Evolutionary conservation across 2,888 invertebrate species (phyloP).

Genomic region (Eurytoma adleriae): DNA sequence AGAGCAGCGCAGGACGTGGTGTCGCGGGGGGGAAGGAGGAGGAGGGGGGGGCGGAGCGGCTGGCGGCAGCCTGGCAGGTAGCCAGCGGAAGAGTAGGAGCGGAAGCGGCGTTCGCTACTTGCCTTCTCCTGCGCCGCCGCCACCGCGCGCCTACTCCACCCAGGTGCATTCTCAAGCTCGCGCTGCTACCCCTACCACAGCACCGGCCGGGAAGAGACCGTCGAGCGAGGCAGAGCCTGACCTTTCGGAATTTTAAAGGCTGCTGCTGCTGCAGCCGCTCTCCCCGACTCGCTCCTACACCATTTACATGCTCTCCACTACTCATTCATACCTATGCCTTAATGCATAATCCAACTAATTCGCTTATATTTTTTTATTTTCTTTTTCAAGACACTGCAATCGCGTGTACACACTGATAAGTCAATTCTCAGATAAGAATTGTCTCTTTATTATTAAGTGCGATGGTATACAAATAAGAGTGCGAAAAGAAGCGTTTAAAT

Average conservation of each 20-base stretch:
- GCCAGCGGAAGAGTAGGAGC: constrained; percentile 49
- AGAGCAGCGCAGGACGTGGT: neutral
- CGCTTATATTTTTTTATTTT: neutral
- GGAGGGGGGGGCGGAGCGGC: neutral
- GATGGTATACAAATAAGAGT: too few species aligned
- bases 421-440: neutral
- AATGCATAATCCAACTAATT: too few species aligned
- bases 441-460: neutral
- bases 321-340: neutral
- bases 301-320: neutral
- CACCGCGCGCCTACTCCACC: constrained; percentile 46
- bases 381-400: neutral
- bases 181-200: neutral
- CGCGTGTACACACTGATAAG: neutral
- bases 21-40: neutral
- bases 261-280: constrained; percentile 9
- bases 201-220: neutral
- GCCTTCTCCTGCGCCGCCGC: neutral
- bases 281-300: neutral
- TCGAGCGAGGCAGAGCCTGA: constrained; percentile 40
- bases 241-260: constrained; percentile 54
- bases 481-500: too few species aligned
- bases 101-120: constrained; percentile 48
- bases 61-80: constrained; percentile 23
- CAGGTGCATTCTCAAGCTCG: constrained; percentile 51